Base-by-base conservation (phyloP, 2,797 vertebrate species). In the Phylloscopus collybita region DNA sequence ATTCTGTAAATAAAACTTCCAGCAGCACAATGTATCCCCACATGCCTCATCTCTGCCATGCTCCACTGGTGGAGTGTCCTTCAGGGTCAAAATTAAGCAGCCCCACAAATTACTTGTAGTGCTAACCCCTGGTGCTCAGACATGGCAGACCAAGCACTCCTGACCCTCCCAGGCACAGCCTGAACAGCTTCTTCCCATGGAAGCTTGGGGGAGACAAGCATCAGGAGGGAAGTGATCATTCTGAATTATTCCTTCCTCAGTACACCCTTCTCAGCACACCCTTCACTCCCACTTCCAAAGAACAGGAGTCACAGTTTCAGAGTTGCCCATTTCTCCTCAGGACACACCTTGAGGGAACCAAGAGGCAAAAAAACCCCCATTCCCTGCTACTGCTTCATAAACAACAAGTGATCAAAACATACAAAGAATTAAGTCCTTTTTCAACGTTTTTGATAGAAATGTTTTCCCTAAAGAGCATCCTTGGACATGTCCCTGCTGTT, bases 1-100 rank as follows among this genome's bases (percentile, higher is more conserved):
- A 90, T 84, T 91, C 13, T 49, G 67, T 53, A 96, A 95, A 94
- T 57, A 93, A 67, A 86, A 86, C 53, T 60, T 73, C 44, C 67
- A 93, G 61, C 50, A 74, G 54, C 74, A 85, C 34, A 59, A 57
- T 2, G 22, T 44, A 83, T 57, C 69, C 62, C 81, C 64, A 20
- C 15, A 30, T 8, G 57, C 67, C 53, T 94, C 79, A 80, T 53
- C 75, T 94, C 84, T 80, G 86, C 62, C 82, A 69, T 0, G 13
- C 61, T 80, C 53, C 20, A 16, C 0, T 57, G 75, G 3, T 80
- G 53, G 49, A 74, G n/a, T 30, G 85, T 89, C 86, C 69, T 89
- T 42, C 26, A 25, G 50, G 59, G 79, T 21, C 15, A 5, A 40
- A 80, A 86, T 45, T 71, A 66, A 91, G 51, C 50, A 92, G 67